These are phyloP conservation scores for Rhyacophila brunnea DNA, from an alignment of 1,140 invertebrate genomes.

Conservation along the genomic window DNA sequence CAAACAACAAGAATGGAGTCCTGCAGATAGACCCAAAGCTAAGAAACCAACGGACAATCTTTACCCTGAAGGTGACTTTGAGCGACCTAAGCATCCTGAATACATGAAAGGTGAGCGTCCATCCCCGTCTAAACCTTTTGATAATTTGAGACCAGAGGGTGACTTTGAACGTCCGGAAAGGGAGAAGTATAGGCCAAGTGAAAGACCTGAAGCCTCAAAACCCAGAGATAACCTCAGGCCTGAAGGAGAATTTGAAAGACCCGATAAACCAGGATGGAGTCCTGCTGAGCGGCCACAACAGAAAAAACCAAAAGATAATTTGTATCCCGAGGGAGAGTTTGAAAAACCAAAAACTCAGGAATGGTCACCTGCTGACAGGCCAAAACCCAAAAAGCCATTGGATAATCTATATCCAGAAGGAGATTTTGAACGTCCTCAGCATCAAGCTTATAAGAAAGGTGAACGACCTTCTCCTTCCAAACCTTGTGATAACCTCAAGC, in stretches of 20 bases:
- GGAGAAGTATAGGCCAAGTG: slow-evolving; percentile 47
- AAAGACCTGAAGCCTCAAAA: slow-evolving; percentile 48
- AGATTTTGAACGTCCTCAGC: slow-evolving; percentile 45
- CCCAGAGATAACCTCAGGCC: slow-evolving; percentile 57
- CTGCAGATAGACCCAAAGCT: slow-evolving; percentile 48
- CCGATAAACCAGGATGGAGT: slow-evolving; percentile 52
- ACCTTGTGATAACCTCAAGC: slow-evolving; percentile 55
- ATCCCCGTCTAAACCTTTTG: slow-evolving; percentile 52
- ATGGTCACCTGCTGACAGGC: slow-evolving; percentile 57
- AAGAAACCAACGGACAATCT: slow-evolving; percentile 60
- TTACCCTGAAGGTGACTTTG: slow-evolving; percentile 57
- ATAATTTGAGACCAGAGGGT: slow-evolving; percentile 64
- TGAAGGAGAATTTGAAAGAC: slow-evolving; percentile 61
- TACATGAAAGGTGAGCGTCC: slow-evolving; percentile 47
- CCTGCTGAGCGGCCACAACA: slow-evolving; percentile 52
- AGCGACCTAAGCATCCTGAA: slow-evolving; percentile 41
- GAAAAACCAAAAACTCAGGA: slow-evolving; percentile 42
- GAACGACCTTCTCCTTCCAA: slow-evolving; percentile 44
- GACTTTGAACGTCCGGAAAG: slow-evolving; percentile 54
- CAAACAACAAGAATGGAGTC: slow-evolving; percentile 44
- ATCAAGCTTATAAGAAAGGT: slow-evolving; percentile 45
- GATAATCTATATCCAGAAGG: slow-evolving; percentile 65
- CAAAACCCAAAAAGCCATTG: slow-evolving; percentile 54
- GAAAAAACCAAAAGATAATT: slow-evolving; percentile 54
- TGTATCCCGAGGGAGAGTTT: slow-evolving; percentile 61